Conservation (phyloP, 2,888 invertebrate species). For the Ophion slaviceki region DNA sequence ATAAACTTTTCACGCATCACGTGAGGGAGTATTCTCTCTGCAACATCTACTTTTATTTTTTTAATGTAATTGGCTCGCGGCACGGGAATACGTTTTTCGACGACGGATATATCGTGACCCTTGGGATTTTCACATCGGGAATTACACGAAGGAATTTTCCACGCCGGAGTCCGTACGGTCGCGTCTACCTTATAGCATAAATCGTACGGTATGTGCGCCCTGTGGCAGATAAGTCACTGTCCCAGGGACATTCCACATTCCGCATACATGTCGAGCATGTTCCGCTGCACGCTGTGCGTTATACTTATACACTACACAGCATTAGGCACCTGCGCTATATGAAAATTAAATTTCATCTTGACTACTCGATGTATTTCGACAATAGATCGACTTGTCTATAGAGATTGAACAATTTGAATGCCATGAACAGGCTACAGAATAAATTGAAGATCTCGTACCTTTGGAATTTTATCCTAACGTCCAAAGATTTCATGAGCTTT, state of each 20-base stretch:
- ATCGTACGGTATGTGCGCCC: conserved; percentile 34
- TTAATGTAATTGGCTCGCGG: background rate
- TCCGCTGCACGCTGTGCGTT: background rate
- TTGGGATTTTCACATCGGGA: conserved; percentile 14
- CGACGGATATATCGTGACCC: background rate
- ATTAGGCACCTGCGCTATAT: background rate
- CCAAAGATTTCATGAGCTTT: no score
- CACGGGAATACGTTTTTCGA: conserved; percentile 5
- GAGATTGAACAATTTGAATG: background rate
- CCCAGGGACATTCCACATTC: conserved; percentile 9
- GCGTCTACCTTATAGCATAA: conserved; percentile 26
- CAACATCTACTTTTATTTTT: background rate
- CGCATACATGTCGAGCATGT: conserved; percentile 9
- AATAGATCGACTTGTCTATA: background rate
- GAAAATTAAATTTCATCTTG: conserved; percentile 2
- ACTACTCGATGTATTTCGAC: background rate
- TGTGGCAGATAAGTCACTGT: conserved; percentile 41
- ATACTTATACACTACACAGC: background rate
- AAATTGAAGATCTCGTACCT: background rate
- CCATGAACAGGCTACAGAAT: background rate
- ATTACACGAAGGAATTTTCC: background rate
- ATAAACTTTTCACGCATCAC: background rate
- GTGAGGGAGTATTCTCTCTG: background rate
- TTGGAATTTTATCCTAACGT: no score
- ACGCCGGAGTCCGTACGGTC: background rate